Conservation (phyloP, 2,113 vertebrate species). For the Hyperopisus bebe region DNA sequence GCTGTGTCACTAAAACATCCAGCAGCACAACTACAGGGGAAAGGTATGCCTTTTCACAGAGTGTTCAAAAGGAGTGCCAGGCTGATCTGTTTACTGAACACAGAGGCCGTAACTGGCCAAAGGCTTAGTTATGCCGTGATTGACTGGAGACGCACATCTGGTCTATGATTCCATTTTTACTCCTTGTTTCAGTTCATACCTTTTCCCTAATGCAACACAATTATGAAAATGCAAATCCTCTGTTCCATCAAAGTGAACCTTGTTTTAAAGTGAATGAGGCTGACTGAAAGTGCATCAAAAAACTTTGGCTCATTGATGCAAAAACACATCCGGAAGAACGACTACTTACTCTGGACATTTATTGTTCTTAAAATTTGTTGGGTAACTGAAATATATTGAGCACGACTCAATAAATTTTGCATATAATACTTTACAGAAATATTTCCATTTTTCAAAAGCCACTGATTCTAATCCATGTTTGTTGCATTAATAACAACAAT, state of each 20-base stretch:
- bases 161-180: background rate
- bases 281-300: background rate
- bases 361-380: background rate
- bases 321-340: background rate
- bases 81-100: background rate
- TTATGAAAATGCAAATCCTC: background rate
- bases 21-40: background rate
- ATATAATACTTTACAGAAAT: background rate
- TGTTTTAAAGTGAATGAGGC: background rate
- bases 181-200: background rate
- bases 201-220: background rate
- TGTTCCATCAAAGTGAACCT: background rate
- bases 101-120: background rate
- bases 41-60: background rate
- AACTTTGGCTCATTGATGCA: constrained; percentile 12
- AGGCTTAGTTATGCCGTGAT: background rate
- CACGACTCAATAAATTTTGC: background rate
- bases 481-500: background rate
- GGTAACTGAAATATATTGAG: background rate
- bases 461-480: background rate
- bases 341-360: background rate
- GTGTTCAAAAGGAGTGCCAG: background rate
- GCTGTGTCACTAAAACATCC: background rate
- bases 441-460: background rate
- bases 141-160: background rate